These are phyloP conservation scores for Lypha dubia DNA, from an alignment of 2,888 invertebrate genomes.

Conservation along the genomic window DNA sequence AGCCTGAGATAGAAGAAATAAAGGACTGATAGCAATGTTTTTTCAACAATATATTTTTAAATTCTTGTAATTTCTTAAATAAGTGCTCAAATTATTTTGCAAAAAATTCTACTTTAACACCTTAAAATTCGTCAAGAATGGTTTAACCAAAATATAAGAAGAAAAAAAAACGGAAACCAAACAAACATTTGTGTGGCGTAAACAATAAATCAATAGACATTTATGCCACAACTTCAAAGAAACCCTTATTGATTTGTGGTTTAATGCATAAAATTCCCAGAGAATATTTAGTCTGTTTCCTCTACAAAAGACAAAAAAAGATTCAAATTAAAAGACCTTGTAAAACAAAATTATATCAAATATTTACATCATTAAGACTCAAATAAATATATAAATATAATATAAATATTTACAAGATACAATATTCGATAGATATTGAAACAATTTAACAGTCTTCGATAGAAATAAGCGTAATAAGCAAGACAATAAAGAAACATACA, in stretches of 20 bases:
- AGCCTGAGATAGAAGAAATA: too few relatives aligned
- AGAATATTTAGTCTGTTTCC: conserved; percentile 11
- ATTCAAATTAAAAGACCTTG: conserved; percentile 26
- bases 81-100: not conserved
- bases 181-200: not conserved
- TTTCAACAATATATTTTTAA: too few relatives aligned
- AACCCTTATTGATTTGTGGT: not conserved
- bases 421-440: not conserved
- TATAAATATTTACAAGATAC: conserved; percentile 18
- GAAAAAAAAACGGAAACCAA: not conserved
- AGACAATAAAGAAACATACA: not conserved
- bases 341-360: not conserved
- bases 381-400: too few relatives aligned
- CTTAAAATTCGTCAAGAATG: not conserved
- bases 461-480: not conserved
- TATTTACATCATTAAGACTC: not conserved
- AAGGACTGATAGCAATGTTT: too few relatives aligned
- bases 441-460: not conserved
- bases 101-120: not conserved
- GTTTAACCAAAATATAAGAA: not conserved
- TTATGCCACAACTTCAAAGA: conserved; percentile 7
- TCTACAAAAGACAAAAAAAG: not conserved
- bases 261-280: not conserved
- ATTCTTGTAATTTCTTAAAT: too few relatives aligned
- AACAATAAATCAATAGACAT: conserved; percentile 15